Evolutionary conservation across 2,888 invertebrate species (phyloP).

Genomic region (Apoda limacodes): DNA sequence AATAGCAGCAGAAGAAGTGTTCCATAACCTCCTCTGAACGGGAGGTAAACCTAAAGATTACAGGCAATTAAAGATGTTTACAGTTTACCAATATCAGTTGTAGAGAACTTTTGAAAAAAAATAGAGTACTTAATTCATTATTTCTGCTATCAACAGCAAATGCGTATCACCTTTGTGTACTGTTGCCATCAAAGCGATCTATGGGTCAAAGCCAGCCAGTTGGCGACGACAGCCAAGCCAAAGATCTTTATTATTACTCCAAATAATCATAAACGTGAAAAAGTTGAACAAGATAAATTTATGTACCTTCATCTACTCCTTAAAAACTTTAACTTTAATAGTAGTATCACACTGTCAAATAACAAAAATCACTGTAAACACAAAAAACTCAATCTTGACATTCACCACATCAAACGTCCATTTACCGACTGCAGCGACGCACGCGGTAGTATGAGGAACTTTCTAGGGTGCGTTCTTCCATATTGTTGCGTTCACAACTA

Average conservation of each 20-base stretch:
- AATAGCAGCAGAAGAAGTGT: slow-evolving; percentile 49
- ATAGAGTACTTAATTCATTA: slow-evolving; percentile 60
- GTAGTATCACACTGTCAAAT: slow-evolving; percentile 54
- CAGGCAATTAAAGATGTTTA: slow-evolving; percentile 35
- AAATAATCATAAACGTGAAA: slow-evolving; percentile 21
- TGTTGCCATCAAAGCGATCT: slow-evolving; percentile 66
- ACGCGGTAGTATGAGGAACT: slow-evolving; percentile 48
- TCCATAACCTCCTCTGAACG: slow-evolving; percentile 63
- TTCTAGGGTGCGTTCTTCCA: too few relatives aligned
- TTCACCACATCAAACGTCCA: slow-evolving; percentile 74
- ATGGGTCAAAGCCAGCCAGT: slow-evolving; percentile 49
- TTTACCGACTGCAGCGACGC: slow-evolving; percentile 73
- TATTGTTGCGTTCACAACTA: too few relatives aligned
- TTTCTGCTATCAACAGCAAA: slow-evolving; percentile 38
- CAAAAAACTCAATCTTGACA: slow-evolving; percentile 74
- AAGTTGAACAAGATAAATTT: slow-evolving; percentile 23
- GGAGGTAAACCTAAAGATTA: slow-evolving; percentile 54
- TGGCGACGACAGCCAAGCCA: slow-evolving; percentile 41
- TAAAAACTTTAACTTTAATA: slow-evolving; percentile 56
- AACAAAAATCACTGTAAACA: slow-evolving; percentile 73
- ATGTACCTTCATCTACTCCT: slow-evolving; percentile 77
- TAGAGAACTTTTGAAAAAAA: slow-evolving; percentile 32
- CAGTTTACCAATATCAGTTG: slow-evolving; percentile 25
- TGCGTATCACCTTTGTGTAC: slow-evolving; percentile 68
- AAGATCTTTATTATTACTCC: slow-evolving; percentile 34